These are phyloP conservation scores for Coluber constrictor DNA, from an alignment of 2,797 vertebrate genomes.

Conservation along the genomic window DNA sequence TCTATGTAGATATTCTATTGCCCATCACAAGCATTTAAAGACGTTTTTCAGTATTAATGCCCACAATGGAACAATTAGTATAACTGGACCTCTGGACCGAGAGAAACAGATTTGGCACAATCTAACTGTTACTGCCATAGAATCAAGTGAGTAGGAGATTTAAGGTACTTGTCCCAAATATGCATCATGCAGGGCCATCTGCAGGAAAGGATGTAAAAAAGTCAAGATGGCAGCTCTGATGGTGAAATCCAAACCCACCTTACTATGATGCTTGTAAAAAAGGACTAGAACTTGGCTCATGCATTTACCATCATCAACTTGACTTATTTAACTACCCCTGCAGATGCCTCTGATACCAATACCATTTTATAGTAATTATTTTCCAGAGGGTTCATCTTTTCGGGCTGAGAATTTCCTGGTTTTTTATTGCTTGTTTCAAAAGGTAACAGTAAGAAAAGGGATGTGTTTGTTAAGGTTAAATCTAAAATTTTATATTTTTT, in stretches of 20 bases:
- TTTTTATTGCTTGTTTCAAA: constrained; percentile 39
- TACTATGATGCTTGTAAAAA: neutral
- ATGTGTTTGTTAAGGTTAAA: constrained; percentile 35
- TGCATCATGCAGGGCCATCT: neutral
- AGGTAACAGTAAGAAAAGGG: constrained; percentile 52
- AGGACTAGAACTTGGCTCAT: neutral
- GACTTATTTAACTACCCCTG: neutral
- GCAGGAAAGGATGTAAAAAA: neutral
- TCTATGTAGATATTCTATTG: constrained; percentile 82
- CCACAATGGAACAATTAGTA: constrained; percentile 82
- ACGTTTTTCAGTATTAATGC: constrained; percentile 82
- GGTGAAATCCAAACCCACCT: neutral
- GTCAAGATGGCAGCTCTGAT: neutral
- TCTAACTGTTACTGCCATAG: constrained; percentile 83
- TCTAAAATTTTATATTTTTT: constrained; percentile 35
- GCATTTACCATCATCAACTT: neutral
- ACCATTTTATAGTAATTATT: constrained; percentile 42
- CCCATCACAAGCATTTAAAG: constrained; percentile 64
- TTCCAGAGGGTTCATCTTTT: constrained; percentile 36
- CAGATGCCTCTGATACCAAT: constrained; percentile 8
- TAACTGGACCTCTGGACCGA: constrained; percentile 80
- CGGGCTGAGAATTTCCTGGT: constrained; percentile 26
- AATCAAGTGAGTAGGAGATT: constrained; percentile 80
- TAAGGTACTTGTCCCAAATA: neutral
- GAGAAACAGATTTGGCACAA: constrained; percentile 87